A percentile compares a stretch with the other conserved stretches of the same genome.
These are phyloP conservation scores for Lithobates sylvaticus DNA, from an alignment of 2,797 vertebrate genomes.

Conservation along the genomic window DNA sequence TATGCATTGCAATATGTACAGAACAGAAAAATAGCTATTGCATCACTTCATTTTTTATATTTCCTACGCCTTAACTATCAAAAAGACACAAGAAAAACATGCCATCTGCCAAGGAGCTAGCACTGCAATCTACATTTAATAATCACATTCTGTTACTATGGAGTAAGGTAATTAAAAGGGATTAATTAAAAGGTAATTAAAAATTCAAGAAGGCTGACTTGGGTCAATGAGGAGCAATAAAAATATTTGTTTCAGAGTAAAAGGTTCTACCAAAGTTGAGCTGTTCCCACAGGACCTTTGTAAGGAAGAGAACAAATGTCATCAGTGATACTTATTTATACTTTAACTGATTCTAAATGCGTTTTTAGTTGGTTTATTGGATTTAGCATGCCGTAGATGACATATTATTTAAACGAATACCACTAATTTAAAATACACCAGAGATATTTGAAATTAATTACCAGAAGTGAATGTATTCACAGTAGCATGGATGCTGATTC, in stretches of 20 bases:
- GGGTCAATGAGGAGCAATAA: slow-evolving; percentile 11
- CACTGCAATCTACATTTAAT: not conserved
- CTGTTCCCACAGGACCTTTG: slow-evolving; percentile 9
- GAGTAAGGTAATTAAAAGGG: slow-evolving; percentile 8
- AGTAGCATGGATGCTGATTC: not conserved
- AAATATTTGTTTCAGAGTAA: not conserved
- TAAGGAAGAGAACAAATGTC: not conserved
- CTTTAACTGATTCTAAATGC: not conserved
- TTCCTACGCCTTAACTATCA: not conserved
- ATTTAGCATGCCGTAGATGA: not conserved
- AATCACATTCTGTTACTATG: not conserved
- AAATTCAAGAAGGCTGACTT: not conserved
- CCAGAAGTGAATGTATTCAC: not conserved
- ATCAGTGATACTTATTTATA: not conserved
- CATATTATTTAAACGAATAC: not conserved
- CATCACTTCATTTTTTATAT: not conserved
- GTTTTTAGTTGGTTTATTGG: not conserved
- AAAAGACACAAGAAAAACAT: not conserved
- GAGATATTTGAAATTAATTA: not conserved
- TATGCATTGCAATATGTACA: not conserved
- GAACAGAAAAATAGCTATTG: not conserved
- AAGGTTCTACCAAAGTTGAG: not conserved
- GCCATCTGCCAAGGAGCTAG: not conserved
- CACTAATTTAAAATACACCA: not conserved
- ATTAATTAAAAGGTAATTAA: slow-evolving; percentile 4